Evolutionary conservation across 2,797 vertebrate species (phyloP).

Genomic region (Ateles fusciceps): DNA sequence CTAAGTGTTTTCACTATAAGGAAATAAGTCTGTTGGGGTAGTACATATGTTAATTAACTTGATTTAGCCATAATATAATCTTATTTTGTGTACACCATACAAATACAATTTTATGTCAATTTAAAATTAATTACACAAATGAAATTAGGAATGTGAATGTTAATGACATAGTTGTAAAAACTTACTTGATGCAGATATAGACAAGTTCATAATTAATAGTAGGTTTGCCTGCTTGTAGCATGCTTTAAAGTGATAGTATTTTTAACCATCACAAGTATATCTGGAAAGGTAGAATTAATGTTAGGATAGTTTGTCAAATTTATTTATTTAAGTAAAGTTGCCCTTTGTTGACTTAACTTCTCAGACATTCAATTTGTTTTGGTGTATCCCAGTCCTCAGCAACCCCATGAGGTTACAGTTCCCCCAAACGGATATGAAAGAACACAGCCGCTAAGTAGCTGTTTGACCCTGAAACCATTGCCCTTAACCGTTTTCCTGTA

Average conservation of each 20-base stretch:
- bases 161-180: background rate
- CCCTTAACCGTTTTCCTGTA: background rate
- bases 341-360: background rate
- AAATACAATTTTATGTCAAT: background rate
- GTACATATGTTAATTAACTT: background rate
- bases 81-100: background rate
- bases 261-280: background rate
- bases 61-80: background rate
- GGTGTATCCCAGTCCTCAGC: background rate
- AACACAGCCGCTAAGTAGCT: background rate
- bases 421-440: background rate
- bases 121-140: background rate
- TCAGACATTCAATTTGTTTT: background rate
- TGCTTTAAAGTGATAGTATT: background rate
- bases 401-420: background rate
- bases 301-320: background rate
- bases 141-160: background rate
- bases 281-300: background rate
- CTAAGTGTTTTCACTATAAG: background rate
- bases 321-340: constrained; percentile 9
- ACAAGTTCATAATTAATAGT: background rate
- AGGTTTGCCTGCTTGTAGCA: background rate
- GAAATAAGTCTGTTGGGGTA: background rate
- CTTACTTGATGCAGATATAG: background rate
- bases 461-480: background rate